These are phyloP conservation scores for Sebastes schlegelii DNA, from an alignment of 2,113 vertebrate genomes.

Conservation along the genomic window DNA sequence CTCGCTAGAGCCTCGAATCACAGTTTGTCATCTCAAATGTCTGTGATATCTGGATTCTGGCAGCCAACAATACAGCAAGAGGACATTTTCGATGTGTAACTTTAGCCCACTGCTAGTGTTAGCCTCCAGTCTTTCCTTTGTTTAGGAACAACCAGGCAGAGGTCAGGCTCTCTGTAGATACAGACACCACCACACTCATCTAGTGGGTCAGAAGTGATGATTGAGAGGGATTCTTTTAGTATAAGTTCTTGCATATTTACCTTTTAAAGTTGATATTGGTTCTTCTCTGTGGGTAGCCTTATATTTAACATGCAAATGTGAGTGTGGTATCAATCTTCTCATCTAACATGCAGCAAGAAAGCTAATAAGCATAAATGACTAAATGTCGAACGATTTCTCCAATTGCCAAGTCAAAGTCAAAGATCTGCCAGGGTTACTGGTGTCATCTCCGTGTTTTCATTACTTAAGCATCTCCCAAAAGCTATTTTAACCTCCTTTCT, in stretches of 20 bases:
- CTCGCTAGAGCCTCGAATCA: too few relatives aligned
- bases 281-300: neutral
- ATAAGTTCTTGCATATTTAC: too few relatives aligned
- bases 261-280: too few relatives aligned
- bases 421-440: neutral
- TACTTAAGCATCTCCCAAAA: neutral
- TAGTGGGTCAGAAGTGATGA: neutral
- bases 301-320: neutral
- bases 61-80: too few relatives aligned
- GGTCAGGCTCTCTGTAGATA: too few relatives aligned
- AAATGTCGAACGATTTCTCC: neutral
- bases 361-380: neutral
- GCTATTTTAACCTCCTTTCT: constrained; percentile 3
- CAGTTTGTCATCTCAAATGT: too few relatives aligned
- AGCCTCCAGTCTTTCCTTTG: too few relatives aligned
- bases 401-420: neutral
- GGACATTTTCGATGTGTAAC: too few relatives aligned
- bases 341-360: neutral
- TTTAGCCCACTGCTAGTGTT: too few relatives aligned
- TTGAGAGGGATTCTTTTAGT: neutral
- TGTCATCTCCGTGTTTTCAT: constrained; percentile 16
- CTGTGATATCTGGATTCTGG: too few relatives aligned
- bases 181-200: neutral
- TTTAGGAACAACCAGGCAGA: too few relatives aligned
- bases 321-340: neutral